These are phyloP conservation scores for Melitaea cinxia DNA, from an alignment of 1,140 invertebrate species.

Conservation along the genomic window DNA sequence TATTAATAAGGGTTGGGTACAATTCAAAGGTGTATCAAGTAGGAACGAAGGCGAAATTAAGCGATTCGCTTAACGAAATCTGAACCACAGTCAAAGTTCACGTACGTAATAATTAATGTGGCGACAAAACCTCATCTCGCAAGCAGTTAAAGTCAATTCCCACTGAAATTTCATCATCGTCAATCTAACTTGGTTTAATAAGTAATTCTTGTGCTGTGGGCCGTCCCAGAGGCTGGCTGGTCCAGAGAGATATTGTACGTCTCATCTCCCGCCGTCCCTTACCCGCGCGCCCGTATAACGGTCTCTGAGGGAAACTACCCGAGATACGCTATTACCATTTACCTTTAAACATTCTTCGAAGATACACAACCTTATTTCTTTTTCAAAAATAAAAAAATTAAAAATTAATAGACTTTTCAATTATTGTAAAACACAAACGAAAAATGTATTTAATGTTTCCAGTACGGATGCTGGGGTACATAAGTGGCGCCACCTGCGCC, in stretches of 20 bases:
- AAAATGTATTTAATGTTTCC: slow-evolving; percentile 37
- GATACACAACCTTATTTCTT: slow-evolving; percentile 6
- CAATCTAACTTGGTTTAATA: slow-evolving; percentile 78
- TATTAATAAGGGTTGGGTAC: too few species aligned
- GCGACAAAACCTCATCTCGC: slow-evolving; percentile 71
- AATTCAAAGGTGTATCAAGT: neutral
- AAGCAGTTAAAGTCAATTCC: slow-evolving; percentile 78
- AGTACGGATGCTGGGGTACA: slow-evolving; percentile 25
- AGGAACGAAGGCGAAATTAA: neutral
- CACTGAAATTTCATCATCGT: slow-evolving; percentile 80
- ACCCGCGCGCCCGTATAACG: slow-evolving; percentile 49
- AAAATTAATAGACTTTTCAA: neutral
- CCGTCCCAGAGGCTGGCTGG: slow-evolving; percentile 62
- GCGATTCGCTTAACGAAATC: neutral
- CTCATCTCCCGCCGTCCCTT: slow-evolving; percentile 70
- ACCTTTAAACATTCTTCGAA: neutral
- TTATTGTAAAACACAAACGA: neutral
- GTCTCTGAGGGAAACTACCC: slow-evolving; percentile 69
- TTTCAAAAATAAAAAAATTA: neutral
- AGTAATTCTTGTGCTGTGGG: slow-evolving; percentile 73
- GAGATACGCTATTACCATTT: slow-evolving; percentile 50
- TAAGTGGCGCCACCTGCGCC: slow-evolving; percentile 71
- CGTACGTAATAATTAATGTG: slow-evolving; percentile 65
- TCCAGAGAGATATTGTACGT: slow-evolving; percentile 70
- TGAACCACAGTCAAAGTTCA: slow-evolving; percentile 32